Evolutionary conservation across 2,113 vertebrate species (phyloP).

Genomic region (Periophthalmus modestus): DNA sequence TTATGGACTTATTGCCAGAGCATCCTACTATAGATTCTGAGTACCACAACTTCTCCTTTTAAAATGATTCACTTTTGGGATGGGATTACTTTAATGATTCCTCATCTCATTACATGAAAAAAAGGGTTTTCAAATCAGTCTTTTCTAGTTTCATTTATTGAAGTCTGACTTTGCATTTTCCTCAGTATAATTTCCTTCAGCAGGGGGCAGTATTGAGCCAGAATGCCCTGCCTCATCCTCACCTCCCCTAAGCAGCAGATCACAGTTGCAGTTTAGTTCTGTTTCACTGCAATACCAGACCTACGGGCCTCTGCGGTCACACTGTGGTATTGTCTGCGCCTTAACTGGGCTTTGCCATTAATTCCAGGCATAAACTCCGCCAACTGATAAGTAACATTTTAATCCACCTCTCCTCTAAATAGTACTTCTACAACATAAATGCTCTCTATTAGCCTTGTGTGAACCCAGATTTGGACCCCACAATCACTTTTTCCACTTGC

Average conservation of each 20-base stretch:
- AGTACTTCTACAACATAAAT: conserved; percentile 3
- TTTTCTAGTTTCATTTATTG: neutral
- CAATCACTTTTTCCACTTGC: conserved; percentile 6
- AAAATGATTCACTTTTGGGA: neutral
- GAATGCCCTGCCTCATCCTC: neutral
- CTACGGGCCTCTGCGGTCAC: conserved; percentile 35
- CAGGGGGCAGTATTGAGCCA: conserved; percentile 74
- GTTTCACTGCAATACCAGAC: conserved; percentile 32
- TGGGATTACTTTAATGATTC: neutral
- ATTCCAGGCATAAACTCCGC: conserved; percentile 18
- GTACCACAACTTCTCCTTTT: neutral
- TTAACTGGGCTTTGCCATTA: conserved; percentile 13
- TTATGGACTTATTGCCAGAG: neutral
- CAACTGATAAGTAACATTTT: conserved; percentile 24
- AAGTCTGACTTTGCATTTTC: neutral
- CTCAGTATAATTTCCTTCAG: conserved; percentile 26
- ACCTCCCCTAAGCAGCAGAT: conserved; percentile 8
- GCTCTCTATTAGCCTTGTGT: conserved; percentile 10
- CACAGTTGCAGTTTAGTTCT: conserved; percentile 25
- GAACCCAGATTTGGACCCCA: conserved; percentile 9
- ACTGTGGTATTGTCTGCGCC: conserved; percentile 33
- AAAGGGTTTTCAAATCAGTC: neutral
- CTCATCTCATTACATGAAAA: neutral
- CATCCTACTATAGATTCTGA: neutral
- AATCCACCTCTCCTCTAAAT: conserved; percentile 9